Conservation (phyloP, 2,888 invertebrate genomes). For the Heliconius sara region DNA sequence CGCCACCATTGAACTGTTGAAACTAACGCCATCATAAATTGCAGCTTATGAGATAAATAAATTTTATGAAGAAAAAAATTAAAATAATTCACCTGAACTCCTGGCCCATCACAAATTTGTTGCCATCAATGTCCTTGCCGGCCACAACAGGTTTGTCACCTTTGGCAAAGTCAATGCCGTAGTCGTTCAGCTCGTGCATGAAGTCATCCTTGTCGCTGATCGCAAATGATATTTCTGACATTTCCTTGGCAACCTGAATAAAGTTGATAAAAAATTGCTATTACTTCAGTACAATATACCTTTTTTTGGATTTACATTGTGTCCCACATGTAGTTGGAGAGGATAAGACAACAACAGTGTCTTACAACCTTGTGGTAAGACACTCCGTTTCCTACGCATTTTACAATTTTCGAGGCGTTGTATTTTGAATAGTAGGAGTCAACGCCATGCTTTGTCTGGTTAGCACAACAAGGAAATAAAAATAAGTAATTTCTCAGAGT, state of each 20-base stretch:
- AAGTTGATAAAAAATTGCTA: not conserved
- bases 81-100: constrained; percentile 89
- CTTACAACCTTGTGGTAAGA: too few species aligned
- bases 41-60: too few species aligned
- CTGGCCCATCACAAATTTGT: constrained; percentile 94
- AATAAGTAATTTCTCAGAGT: too few species aligned
- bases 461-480: too few species aligned
- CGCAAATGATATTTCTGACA: constrained; percentile 90
- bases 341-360: too few species aligned
- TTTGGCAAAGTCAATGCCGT: constrained; percentile 93
- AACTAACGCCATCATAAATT: too few species aligned
- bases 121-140: constrained; percentile 91
- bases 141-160: constrained; percentile 95
- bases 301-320: too few species aligned
- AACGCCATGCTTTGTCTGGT: too few species aligned
- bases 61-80: not conserved
- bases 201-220: constrained; percentile 97
- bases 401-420: not conserved
- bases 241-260: constrained; percentile 88
- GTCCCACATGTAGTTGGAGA: not conserved
- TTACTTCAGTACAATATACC: too few species aligned
- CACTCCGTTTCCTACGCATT: not conserved
- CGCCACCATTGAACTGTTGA: too few species aligned
- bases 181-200: constrained; percentile 96
- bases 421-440: too few species aligned